Conservation (phyloP, 37 sponge, comb jelly and placozoan genomes). For the Eunapius fragilis region DNA sequence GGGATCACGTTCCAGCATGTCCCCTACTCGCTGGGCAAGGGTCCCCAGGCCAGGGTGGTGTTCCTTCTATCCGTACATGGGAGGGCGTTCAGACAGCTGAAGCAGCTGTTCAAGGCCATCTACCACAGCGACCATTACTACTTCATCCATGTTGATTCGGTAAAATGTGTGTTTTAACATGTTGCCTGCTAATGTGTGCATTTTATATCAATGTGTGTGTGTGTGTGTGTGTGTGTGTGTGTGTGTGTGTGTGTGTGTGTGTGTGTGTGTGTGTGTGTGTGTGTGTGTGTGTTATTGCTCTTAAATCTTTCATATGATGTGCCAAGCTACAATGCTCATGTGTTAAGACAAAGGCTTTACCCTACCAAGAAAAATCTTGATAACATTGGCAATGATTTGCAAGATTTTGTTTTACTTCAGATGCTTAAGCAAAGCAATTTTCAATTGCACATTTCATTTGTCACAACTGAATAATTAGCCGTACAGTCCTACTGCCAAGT, state of each 20-base stretch:
- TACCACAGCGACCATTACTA: conserved; percentile 90
- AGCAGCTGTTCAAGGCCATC: conserved; percentile 86
- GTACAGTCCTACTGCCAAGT: too few species aligned
- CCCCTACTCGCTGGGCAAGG: conserved; percentile 5
- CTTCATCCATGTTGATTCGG: conserved; percentile 89
- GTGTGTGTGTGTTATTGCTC: neutral
- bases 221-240: neutral
- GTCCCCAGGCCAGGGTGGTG: conserved; percentile 50
- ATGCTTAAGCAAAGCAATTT: too few species aligned
- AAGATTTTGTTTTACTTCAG: too few species aligned
- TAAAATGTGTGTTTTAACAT: conserved; percentile 56
- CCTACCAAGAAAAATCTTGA: too few species aligned
- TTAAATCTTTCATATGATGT: too few species aligned
- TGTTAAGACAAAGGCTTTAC: too few species aligned
- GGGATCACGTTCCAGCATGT: conserved; percentile 36
- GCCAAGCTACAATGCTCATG: too few species aligned
- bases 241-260: neutral
- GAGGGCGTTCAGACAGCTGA: conserved; percentile 80
- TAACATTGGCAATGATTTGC: too few species aligned
- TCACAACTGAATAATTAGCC: too few species aligned
- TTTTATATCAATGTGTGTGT: neutral
- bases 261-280: conserved; percentile 1
- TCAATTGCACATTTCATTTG: too few species aligned
- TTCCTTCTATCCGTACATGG: conserved; percentile 88
- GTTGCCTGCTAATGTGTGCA: neutral